Evolutionary conservation across 1,140 invertebrate species (phyloP), one percentile per base, ranked within the genome.

Genomic region (Philopotamus ludificatus): DNA sequence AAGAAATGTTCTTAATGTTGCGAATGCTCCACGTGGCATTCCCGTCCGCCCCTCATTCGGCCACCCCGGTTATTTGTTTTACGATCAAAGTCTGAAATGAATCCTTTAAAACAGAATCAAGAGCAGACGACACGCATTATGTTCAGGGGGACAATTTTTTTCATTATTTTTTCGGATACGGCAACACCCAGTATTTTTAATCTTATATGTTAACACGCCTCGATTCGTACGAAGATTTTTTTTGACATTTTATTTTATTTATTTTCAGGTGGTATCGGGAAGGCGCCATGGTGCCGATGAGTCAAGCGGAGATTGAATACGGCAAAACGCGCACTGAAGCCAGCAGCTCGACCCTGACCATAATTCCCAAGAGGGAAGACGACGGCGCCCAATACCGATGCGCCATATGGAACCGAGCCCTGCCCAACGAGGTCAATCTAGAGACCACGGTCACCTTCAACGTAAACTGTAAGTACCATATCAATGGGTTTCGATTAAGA

Each of bases 391-490:
- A 85, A 10, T 94, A 89, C 76, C 84, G 87, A 28, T 96, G 94
- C 75, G 87, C 89, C 26, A 92, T 95, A 0, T 89, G 89, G 80
- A 97, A 95, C 78, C 81, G 93, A 16, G 94, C 94, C 25, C 89
- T 95, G 83, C 83, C 84, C 0, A 85, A 89, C 23, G 88, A 89
- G 3, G 83, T 88, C 20, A 91, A 91, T 65, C 75, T 94, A 39
- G 90, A 93, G 64, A 84, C 90, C 0, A 86, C 83, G 10, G 86
- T 94, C 21, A 87, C 86, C 0, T 80, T 97, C 25, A 90, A 88
- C 73, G 94, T 97, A 45, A 92, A 95, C 74, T 97, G 91, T 93
- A 81, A 92, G 90, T 90, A 78, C 42, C 10, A 23, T 44, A 15
- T n/a, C n/a, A n/a, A n/a, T n/a, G n/a, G n/a, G n/a, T n/a, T n/a